Evolutionary conservation across 2,888 invertebrate species (phyloP), one percentile per base, ranked within the genome.

Genomic region (Meghimatium bilineatum): DNA sequence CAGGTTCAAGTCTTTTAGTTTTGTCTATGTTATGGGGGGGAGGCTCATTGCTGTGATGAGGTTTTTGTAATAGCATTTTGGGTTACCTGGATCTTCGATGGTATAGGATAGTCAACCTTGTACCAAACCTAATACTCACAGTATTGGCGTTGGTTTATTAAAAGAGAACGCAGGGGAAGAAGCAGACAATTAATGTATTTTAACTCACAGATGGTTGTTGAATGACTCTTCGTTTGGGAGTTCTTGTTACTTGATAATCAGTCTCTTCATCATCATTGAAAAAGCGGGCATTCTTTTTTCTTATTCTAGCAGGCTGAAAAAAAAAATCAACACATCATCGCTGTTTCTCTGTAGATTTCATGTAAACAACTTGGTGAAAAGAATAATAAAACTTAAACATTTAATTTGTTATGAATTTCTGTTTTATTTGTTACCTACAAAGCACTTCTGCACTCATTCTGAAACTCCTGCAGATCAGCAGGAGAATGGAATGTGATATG

Each of bases 221-320:
- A 79, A 84, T 66, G 20, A 84, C 75, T 75, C 87, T 87, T 23
- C 87, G 87, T 36, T 87, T 86, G 1, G 88, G 88, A 23, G 87
- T 85, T 79, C 87, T 81, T n/a, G 85, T 85, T 1, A 89, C 89
- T 14, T 90, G 89, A 79, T 88, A 90, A 56, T 89, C 89, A 29
- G 90, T 91, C 71, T 92, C 91, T 80, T 92, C 92, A 86, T 92
- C 91, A 85, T 91, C 91, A 85, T 91, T 92, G 86, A 88, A 91
- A 85, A 91, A 91, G 49, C 90, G 82, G 32, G 89, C 88, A 84
- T 92, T 92, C 79, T 90, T 90, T 86, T 91, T 91, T 72, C 91
- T 79, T 32, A 91, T 91, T 72, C 92, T 83, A 38, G 90, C 87
- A 76, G 91, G 91, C 92, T 92, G 87, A 17, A 77, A 49, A 38